Percentiles rank a stretch among this genome's conserved stretches.
Conservation (phyloP, 2,113 vertebrate genomes). For the Sturnira hondurensis region DNA sequence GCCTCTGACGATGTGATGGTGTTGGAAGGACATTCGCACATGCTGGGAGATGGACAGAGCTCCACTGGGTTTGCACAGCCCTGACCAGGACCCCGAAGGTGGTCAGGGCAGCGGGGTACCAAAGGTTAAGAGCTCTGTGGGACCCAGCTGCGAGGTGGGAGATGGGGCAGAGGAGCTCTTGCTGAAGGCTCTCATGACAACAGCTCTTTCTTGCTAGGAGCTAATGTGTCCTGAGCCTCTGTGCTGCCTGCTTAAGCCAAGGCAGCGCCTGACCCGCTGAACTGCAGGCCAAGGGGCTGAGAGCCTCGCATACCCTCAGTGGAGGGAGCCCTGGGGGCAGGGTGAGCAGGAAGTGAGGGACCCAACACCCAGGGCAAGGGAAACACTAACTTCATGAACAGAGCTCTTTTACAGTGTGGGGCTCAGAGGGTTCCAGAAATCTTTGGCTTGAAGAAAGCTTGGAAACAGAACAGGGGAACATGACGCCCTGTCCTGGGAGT, state of each 20-base stretch:
- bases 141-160: background rate
- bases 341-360: background rate
- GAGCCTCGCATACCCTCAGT: no score
- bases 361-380: background rate
- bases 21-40: conserved; percentile 68
- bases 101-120: fast-evolving
- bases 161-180: background rate
- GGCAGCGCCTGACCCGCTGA: background rate
- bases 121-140: background rate
- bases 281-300: background rate
- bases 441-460: background rate
- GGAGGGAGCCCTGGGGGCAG: background rate
- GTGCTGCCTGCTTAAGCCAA: background rate
- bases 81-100: background rate
- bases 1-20: conserved; percentile 66
- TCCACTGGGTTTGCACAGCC: background rate
- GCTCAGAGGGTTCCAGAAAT: background rate
- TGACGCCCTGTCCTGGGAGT: background rate
- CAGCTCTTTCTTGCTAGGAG: background rate
- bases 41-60: conserved; percentile 1
- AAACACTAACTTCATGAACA: background rate
- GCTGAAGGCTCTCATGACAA: no score
- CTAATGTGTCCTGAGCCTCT: background rate
- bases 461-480: background rate
- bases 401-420: background rate